Percentiles rank a stretch among this genome's conserved stretches.
phyloP scores from a whole-genome alignment of 2,113 vertebrate species.

The Corythoichthys haematopterus region DNA sequence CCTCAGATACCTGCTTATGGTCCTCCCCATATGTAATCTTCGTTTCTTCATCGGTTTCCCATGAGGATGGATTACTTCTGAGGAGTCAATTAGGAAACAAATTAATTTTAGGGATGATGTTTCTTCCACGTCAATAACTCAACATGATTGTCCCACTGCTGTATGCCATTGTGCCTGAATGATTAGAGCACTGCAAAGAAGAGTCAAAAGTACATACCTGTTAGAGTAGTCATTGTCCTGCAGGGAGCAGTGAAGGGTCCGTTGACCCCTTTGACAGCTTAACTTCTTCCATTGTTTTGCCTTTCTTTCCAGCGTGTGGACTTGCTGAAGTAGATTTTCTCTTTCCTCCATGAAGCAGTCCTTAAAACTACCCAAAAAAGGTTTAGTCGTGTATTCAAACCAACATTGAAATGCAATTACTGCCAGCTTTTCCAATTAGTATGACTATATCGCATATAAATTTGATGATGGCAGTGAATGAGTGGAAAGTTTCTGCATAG shows the following conservation, averaged over 20 bases:
- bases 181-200: background rate
- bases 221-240: background rate
- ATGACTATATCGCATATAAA: too few relatives aligned
- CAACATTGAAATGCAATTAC: background rate
- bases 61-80: constrained; percentile 19
- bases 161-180: background rate
- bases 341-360: constrained; percentile 64
- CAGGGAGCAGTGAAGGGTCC: background rate
- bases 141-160: background rate
- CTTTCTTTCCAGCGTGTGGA: constrained; percentile 55
- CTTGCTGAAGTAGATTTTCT: constrained; percentile 54
- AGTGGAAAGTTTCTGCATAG: background rate
- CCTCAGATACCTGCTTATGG: constrained; percentile 42
- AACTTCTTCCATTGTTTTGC: constrained; percentile 31
- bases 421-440: too few relatives aligned
- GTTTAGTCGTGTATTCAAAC: too few relatives aligned
- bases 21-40: constrained; percentile 51
- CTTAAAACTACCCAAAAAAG: constrained; percentile 59
- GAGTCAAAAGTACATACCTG: background rate
- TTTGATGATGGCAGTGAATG: too few relatives aligned
- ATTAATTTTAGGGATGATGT: background rate
- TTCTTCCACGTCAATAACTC: background rate
- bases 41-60: constrained; percentile 42
- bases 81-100: background rate
- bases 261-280: too few relatives aligned